A percentile compares a stretch with the other conserved stretches of the same genome.
Conservation (phyloP, 2,113 vertebrate genomes). For the Melanerpes aurifrons region DNA sequence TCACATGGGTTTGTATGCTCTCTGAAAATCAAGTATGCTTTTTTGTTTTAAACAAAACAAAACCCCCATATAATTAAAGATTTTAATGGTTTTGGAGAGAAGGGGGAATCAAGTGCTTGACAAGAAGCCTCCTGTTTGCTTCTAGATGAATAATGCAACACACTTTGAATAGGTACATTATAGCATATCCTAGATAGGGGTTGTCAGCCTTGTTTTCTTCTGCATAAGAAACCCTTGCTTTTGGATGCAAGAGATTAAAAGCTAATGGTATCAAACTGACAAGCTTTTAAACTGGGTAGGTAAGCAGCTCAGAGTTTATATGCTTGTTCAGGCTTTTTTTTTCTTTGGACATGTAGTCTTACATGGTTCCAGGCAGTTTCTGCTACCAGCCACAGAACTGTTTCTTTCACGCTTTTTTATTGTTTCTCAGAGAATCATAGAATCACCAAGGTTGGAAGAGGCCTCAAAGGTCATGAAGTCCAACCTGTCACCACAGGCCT, state of each 20-base stretch:
- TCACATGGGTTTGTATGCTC: background rate
- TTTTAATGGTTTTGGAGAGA: background rate
- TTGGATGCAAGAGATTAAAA: background rate
- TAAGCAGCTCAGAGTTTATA: background rate
- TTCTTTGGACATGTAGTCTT: background rate
- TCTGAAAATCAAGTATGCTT: background rate
- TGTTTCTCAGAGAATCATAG: background rate
- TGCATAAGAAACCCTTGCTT: background rate
- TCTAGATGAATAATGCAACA: background rate
- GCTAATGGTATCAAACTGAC: background rate
- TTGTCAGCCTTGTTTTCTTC: background rate
- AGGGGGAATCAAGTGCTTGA: background rate
- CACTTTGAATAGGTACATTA: background rate
- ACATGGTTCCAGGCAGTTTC: background rate
- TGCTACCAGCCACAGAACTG: background rate
- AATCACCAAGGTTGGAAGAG: too few species aligned
- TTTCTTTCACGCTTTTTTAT: background rate
- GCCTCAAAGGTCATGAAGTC: too few species aligned
- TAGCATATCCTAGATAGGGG: background rate
- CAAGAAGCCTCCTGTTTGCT: background rate
- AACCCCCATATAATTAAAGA: background rate
- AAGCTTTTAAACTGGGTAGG: background rate
- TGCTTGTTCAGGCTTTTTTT: background rate
- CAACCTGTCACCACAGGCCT: too few species aligned
- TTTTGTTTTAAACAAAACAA: background rate